These are phyloP conservation scores for Hydra vulgaris DNA, from an alignment of 30 jellyfish, hydroid and myxozoan genomes.

Conservation along the genomic window DNA sequence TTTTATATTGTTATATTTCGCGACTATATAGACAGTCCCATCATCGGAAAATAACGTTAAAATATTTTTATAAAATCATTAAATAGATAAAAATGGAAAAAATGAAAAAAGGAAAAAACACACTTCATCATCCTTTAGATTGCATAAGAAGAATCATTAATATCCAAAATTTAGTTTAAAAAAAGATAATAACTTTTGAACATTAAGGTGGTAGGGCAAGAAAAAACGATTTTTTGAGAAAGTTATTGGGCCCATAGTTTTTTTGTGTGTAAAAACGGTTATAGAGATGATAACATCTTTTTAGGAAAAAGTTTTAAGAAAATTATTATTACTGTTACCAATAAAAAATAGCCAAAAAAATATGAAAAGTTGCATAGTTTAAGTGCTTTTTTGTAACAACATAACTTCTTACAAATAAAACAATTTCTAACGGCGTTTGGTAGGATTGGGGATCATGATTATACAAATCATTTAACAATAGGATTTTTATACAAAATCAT, in stretches of 20 bases:
- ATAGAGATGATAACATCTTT: not conserved
- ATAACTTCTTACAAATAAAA: not conserved
- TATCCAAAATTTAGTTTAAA: too few relatives aligned
- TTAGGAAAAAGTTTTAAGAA: not conserved
- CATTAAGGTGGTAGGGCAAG: not conserved
- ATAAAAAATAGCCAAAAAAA: not conserved
- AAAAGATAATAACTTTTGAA: too few relatives aligned
- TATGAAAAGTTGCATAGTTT: not conserved
- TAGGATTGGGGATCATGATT: not conserved
- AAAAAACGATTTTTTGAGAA: not conserved
- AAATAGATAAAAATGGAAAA: too few relatives aligned
- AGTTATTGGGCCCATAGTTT: not conserved
- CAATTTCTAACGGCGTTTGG: not conserved
- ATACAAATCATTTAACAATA: not conserved
- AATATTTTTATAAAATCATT: too few relatives aligned
- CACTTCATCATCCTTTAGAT: too few relatives aligned
- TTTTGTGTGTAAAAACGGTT: not conserved
- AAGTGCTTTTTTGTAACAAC: not conserved
- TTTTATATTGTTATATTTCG: too few relatives aligned
- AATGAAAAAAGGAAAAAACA: too few relatives aligned
- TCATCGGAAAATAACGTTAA: too few relatives aligned
- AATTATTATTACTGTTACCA: not conserved
- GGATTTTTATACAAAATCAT: not conserved
- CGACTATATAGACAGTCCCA: too few relatives aligned
- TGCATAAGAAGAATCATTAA: too few relatives aligned